Evolutionary conservation across 2,888 invertebrate species (phyloP).

Genomic region (Melinaea marsaeus): DNA sequence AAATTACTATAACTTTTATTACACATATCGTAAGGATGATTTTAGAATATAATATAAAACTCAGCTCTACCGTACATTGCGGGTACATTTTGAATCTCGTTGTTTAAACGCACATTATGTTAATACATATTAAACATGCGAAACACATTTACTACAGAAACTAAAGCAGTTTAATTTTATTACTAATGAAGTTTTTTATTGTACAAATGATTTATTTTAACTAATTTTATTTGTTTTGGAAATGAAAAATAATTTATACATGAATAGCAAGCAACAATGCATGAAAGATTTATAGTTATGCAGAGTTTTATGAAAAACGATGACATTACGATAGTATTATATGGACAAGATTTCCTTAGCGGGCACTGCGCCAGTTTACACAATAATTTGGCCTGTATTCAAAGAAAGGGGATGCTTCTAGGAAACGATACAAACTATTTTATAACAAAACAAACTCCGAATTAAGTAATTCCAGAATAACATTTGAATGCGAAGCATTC

Average conservation of each 20-base stretch:
- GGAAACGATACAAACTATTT: conserved; percentile 23
- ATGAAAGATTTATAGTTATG: conserved; percentile 28
- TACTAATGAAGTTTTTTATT: background rate
- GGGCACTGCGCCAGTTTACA: conserved; percentile 39
- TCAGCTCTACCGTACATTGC: conserved; percentile 7
- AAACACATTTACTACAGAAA: conserved; percentile 1
- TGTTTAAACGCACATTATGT: conserved; percentile 6
- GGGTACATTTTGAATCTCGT: background rate
- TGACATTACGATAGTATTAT: conserved; percentile 34
- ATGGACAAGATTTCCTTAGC: conserved; percentile 35
- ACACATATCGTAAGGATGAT: conserved; percentile 17
- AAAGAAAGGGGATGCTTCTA: conserved; percentile 31
- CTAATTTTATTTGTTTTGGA: background rate
- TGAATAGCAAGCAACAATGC: conserved; percentile 18
- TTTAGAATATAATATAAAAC: conserved; percentile 9
- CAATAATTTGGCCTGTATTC: conserved; percentile 39
- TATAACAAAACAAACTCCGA: conserved; percentile 20
- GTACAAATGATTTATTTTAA: too few relatives aligned
- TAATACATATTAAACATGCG: conserved; percentile 5
- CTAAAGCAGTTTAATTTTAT: background rate
- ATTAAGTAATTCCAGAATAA: conserved; percentile 13
- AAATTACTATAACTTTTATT: conserved; percentile 16
- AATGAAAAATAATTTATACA: too few relatives aligned
- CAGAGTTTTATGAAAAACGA: conserved; percentile 38
- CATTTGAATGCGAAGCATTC: background rate